These are phyloP conservation scores for Rhadina sibilatrix DNA, from an alignment of 2,113 vertebrate species.

Conservation along the genomic window DNA sequence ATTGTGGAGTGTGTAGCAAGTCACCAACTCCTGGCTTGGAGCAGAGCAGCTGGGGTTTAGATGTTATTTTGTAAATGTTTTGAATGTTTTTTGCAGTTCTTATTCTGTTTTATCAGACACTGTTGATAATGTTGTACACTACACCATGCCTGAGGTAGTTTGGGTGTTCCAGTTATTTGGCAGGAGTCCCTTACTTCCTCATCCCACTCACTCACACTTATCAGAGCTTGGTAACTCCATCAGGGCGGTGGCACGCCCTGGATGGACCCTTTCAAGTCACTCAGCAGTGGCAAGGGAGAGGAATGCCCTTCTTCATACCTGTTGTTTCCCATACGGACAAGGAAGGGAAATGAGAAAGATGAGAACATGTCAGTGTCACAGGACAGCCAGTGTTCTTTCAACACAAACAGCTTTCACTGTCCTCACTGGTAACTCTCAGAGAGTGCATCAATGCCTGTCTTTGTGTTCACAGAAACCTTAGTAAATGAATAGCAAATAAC, in stretches of 20 bases:
- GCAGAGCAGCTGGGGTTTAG: neutral
- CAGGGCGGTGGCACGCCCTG: neutral
- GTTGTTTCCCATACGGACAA: neutral
- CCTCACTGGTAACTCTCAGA: neutral
- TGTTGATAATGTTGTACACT: neutral
- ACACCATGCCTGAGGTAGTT: neutral
- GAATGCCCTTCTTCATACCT: neutral
- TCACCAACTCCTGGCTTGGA: neutral
- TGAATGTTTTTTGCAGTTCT: neutral
- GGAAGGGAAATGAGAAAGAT: neutral
- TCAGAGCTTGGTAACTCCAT: neutral
- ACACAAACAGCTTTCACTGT: neutral
- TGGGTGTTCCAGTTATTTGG: neutral
- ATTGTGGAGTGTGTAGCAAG: rapidly evolving
- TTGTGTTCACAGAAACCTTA: neutral
- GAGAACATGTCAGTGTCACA: neutral
- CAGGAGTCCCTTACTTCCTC: neutral
- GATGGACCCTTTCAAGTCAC: neutral
- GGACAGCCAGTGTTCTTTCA: neutral
- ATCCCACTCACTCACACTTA: neutral
- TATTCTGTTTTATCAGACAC: neutral
- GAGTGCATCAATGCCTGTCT: neutral
- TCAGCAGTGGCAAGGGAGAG: neutral
- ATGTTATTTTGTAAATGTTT: neutral
- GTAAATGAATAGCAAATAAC: neutral